Conservation (phyloP, 2,888 invertebrate species). For the Onthophagus sagittarius region DNA sequence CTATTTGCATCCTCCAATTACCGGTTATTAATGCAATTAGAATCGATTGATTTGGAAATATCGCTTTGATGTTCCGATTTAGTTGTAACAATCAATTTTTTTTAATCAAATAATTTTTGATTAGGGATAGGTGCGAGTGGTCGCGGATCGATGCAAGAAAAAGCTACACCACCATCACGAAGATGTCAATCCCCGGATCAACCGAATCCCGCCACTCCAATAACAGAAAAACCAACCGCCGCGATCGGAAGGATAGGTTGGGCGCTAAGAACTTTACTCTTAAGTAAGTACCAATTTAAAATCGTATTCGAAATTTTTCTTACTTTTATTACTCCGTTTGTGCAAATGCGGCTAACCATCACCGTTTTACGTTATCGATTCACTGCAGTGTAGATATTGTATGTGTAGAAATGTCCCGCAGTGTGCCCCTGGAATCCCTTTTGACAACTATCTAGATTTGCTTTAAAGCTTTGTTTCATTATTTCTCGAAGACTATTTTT, state of each 20-base stretch:
- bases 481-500: too few species aligned
- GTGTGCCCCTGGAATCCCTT: background rate
- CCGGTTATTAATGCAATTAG: background rate
- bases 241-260: constrained; percentile 65
- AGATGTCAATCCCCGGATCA: constrained; percentile 59
- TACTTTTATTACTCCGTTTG: background rate
- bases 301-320: background rate
- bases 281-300: constrained; percentile 48
- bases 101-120: constrained; percentile 30
- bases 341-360: background rate
- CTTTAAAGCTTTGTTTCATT: too few species aligned
- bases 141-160: constrained; percentile 45
- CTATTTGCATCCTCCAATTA: background rate
- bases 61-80: background rate
- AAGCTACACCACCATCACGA: constrained; percentile 53
- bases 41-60: background rate
- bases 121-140: constrained; percentile 55
- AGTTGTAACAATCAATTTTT: too few species aligned
- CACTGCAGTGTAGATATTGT: background rate
- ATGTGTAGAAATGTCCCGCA: background rate
- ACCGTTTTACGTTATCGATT: background rate
- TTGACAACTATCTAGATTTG: too few species aligned
- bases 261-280: constrained; percentile 64
- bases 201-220: constrained; percentile 64
- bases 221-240: constrained; percentile 64